Conservation (phyloP, 2,113 vertebrate genomes). For the Struthio camelus region DNA sequence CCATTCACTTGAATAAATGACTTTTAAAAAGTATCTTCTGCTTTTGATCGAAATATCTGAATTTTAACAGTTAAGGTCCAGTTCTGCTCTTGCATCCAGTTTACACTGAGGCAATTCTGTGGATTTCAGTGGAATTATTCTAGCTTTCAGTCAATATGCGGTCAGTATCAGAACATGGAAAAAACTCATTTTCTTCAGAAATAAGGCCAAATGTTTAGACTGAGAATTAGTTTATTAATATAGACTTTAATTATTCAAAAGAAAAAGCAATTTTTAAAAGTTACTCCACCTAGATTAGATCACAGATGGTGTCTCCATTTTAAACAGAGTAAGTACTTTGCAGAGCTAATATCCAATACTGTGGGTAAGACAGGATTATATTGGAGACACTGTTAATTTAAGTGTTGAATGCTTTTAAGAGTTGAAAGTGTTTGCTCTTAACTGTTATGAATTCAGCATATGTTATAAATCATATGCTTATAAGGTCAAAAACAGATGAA, state of each 20-base stretch:
- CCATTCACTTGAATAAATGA: neutral
- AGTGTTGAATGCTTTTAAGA: conserved; percentile 2
- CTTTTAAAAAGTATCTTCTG: neutral
- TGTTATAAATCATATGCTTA: neutral
- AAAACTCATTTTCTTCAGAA: neutral
- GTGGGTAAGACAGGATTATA: neutral
- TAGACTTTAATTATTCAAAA: neutral
- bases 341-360: conserved; percentile 2
- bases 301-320: neutral
- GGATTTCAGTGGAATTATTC: neutral
- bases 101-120: neutral
- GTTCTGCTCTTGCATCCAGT: neutral
- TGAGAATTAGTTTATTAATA: neutral
- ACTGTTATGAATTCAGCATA: conserved; percentile 12
- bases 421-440: conserved; percentile 36
- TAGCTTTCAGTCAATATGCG: neutral
- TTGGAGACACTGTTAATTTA: conserved; percentile 46
- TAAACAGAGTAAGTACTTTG: neutral
- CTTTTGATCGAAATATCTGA: neutral
- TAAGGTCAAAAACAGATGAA: conserved; percentile 28
- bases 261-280: neutral
- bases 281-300: neutral
- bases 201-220: neutral
- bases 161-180: neutral
- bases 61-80: neutral